Conservation (phyloP, 2,888 invertebrate genomes). For the Euphydryas editha region DNA sequence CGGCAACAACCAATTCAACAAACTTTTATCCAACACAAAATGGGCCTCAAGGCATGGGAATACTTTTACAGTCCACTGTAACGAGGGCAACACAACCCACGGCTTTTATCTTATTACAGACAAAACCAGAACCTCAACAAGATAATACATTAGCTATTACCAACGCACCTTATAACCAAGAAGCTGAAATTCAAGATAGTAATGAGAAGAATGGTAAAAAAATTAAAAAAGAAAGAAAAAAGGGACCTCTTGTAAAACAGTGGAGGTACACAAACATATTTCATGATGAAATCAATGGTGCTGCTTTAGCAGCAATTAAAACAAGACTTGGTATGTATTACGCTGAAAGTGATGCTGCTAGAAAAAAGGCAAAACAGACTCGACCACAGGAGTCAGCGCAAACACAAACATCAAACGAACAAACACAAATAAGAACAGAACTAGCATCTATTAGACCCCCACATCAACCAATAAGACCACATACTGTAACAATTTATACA, state of each 20-base stretch:
- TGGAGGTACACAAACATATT: conserved; percentile 84
- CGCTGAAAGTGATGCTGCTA: conserved; percentile 77
- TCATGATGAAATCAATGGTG: conserved; percentile 82
- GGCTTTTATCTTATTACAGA: conserved; percentile 74
- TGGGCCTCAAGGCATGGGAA: conserved; percentile 73
- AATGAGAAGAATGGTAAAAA: conserved; percentile 58
- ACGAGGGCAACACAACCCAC: conserved; percentile 67
- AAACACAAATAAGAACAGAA: conserved; percentile 42
- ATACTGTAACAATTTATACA: conserved; percentile 74
- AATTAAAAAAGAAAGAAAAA: conserved; percentile 72
- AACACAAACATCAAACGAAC: conserved; percentile 62
- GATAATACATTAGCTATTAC: conserved; percentile 62
- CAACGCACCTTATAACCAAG: conserved; percentile 56
- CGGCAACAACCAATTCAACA: conserved; percentile 60
- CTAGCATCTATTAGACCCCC: conserved; percentile 38
- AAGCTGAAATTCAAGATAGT: conserved; percentile 49
- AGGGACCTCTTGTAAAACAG: conserved; percentile 79
- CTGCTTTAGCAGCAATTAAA: conserved; percentile 79
- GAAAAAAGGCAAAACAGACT: conserved; percentile 76
- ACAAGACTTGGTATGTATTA: conserved; percentile 80
- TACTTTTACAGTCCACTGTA: conserved; percentile 69
- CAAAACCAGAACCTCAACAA: conserved; percentile 70
- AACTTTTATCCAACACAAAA: conserved; percentile 77
- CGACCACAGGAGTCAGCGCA: conserved; percentile 63
- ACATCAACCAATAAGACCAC: conserved; percentile 64